Evolutionary conservation across 2,888 invertebrate genomes (phyloP).

Genomic region (Tinea semifulvella): DNA sequence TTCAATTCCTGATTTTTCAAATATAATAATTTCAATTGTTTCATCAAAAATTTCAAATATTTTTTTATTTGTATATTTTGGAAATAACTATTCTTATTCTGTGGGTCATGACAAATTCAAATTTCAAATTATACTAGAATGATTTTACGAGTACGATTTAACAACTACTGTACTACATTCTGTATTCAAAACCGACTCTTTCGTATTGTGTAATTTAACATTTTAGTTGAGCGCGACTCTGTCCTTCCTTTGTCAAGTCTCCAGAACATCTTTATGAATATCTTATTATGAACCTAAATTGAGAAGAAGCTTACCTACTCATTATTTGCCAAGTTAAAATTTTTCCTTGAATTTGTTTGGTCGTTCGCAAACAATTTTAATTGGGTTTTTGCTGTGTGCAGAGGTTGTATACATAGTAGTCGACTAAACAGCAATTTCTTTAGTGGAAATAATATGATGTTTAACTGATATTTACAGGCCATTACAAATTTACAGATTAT

Average conservation of each 20-base stretch:
- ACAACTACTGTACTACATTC: constrained; percentile 23
- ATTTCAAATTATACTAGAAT: too few relatives aligned
- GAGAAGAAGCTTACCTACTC: constrained; percentile 36
- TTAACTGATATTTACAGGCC: too few relatives aligned
- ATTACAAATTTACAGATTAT: too few relatives aligned
- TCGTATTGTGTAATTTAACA: constrained; percentile 41
- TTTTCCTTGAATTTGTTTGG: constrained; percentile 51
- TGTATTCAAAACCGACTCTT: constrained; percentile 25
- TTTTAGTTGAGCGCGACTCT: constrained; percentile 35
- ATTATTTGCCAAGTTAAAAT: constrained; percentile 50
- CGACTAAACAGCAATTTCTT: constrained; percentile 3
- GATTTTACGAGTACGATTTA: neutral
- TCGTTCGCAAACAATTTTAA: constrained; percentile 61
- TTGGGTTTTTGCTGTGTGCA: constrained; percentile 40
- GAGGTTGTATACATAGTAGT: neutral
- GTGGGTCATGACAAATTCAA: too few relatives aligned
- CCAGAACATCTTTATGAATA: constrained; percentile 54
- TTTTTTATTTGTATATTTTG: too few relatives aligned
- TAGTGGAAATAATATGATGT: constrained; percentile 2
- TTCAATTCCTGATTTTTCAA: too few relatives aligned
- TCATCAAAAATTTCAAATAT: too few relatives aligned
- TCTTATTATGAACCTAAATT: constrained; percentile 58
- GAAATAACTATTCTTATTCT: too few relatives aligned
- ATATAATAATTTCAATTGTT: too few relatives aligned
- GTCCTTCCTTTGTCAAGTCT: constrained; percentile 40